Evolutionary conservation across 1,140 invertebrate genomes (phyloP).

Genomic region (Leptopilina boulardi): DNA sequence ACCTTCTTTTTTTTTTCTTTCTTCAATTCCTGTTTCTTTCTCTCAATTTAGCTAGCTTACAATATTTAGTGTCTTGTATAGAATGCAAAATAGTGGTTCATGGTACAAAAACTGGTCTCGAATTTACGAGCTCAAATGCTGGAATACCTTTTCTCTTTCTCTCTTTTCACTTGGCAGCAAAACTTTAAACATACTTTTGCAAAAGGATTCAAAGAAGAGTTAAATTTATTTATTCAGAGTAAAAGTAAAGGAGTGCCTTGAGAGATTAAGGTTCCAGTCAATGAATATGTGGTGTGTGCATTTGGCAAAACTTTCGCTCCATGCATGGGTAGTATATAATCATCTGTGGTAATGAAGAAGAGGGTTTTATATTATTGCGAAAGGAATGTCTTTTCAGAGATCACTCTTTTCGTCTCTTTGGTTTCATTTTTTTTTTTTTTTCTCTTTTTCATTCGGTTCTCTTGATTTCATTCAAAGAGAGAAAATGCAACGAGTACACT

Average conservation of each 20-base stretch:
- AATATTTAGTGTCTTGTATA: background rate
- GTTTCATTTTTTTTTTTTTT: background rate
- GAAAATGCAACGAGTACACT: background rate
- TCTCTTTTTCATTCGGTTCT: too few relatives aligned
- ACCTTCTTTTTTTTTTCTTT: too few relatives aligned
- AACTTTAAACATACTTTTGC: too few relatives aligned
- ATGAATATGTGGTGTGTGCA: constrained; percentile 47
- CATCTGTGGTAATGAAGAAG: constrained; percentile 53
- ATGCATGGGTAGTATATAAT: constrained; percentile 56
- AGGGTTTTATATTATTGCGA: constrained; percentile 43
- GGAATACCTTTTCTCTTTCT: too few relatives aligned
- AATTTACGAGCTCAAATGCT: background rate
- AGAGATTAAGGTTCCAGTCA: constrained; percentile 27
- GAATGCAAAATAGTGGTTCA: constrained; percentile 1
- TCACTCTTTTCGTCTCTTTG: constrained; percentile 14
- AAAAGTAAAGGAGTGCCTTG: constrained; percentile 3
- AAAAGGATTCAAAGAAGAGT: background rate
- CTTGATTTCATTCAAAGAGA: background rate
- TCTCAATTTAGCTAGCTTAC: background rate
- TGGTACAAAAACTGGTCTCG: constrained; percentile 13
- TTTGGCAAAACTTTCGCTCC: constrained; percentile 61
- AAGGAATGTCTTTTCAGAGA: constrained; percentile 41
- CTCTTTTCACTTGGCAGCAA: background rate
- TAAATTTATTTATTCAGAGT: background rate
- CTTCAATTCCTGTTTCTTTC: too few relatives aligned